Percentiles rank a stretch among this genome's conserved stretches.
Evolutionary conservation across 1,140 invertebrate species (phyloP).

Genomic region (Amphibalanus amphitrite): DNA sequence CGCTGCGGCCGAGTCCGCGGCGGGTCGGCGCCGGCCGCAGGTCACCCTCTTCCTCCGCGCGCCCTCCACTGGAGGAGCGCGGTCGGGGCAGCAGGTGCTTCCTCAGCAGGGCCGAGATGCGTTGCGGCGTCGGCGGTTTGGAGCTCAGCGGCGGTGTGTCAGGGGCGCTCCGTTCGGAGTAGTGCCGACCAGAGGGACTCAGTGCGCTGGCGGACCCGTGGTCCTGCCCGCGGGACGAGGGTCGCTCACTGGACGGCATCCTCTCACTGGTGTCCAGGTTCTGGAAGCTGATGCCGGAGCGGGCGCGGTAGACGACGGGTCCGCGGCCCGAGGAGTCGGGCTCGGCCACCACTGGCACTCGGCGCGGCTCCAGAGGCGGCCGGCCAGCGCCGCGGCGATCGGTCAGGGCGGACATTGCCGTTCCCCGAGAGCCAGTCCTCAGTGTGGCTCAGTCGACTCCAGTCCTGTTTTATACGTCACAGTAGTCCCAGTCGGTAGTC

Average conservation of each 20-base stretch:
- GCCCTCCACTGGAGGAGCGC: not conserved
- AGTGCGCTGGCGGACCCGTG: too few relatives aligned
- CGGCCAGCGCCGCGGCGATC: too few relatives aligned
- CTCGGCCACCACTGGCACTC: not conserved
- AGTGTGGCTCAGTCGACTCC: too few relatives aligned
- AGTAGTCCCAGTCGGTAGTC: too few relatives aligned
- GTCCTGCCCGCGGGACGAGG: not conserved
- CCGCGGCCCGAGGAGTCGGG: not conserved
- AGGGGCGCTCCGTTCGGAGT: not conserved
- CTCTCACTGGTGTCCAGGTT: conserved; percentile 5
- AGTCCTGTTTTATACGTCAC: too few relatives aligned
- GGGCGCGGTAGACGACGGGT: conserved; percentile 12
- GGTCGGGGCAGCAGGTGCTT: not conserved
- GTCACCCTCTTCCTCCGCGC: not conserved
- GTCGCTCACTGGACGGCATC: not conserved
- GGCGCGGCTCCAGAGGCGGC: not conserved
- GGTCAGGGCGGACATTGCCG: too few relatives aligned
- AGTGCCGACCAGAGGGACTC: not conserved
- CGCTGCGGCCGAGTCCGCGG: conserved; percentile 4
- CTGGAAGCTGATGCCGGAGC: conserved; percentile 15
- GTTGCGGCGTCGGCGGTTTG: not conserved
- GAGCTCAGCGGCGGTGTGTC: not conserved
- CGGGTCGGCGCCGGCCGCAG: not conserved
- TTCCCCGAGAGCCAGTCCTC: too few relatives aligned
- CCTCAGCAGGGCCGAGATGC: not conserved